Evolutionary conservation across 2,113 vertebrate species (phyloP).

Genomic region (Neolamprologus falcicula): DNA sequence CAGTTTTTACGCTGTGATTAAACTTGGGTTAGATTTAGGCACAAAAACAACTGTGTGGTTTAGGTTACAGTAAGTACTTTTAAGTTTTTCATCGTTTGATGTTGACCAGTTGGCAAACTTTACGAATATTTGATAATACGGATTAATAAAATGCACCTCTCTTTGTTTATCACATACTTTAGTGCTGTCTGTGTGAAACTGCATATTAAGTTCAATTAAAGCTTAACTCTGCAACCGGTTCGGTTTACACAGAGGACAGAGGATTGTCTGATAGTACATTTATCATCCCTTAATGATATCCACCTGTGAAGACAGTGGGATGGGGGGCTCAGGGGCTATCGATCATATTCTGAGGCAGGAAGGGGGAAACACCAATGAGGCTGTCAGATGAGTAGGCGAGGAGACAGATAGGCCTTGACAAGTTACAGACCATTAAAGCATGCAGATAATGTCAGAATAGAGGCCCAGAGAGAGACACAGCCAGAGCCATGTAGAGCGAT

Average conservation of each 20-base stretch:
- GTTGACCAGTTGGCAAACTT: neutral
- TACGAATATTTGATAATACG: neutral
- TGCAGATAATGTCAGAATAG: conserved; percentile 61
- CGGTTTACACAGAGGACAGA: neutral
- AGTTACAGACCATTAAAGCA: conserved; percentile 64
- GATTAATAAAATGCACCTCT: neutral
- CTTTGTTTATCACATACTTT: neutral
- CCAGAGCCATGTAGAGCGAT: neutral
- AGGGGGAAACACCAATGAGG: neutral
- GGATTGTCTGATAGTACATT: conserved; percentile 8
- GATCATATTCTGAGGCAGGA: conserved; percentile 52
- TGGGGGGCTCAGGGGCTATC: conserved; percentile 47
- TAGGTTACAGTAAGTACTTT: neutral
- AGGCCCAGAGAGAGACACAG: neutral
- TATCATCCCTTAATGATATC: conserved; percentile 56
- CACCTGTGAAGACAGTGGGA: conserved; percentile 51
- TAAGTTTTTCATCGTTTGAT: neutral
- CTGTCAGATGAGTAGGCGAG: conserved; percentile 45
- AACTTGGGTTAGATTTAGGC: neutral
- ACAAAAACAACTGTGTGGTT: neutral
- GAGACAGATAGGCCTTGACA: conserved; percentile 65
- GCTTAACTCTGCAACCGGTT: neutral
- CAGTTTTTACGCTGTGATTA: neutral
- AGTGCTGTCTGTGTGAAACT: neutral
- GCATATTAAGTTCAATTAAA: neutral